phyloP scores from a whole-genome alignment of 2,888 invertebrate genomes.

The Eugnorisma glareosa region DNA sequence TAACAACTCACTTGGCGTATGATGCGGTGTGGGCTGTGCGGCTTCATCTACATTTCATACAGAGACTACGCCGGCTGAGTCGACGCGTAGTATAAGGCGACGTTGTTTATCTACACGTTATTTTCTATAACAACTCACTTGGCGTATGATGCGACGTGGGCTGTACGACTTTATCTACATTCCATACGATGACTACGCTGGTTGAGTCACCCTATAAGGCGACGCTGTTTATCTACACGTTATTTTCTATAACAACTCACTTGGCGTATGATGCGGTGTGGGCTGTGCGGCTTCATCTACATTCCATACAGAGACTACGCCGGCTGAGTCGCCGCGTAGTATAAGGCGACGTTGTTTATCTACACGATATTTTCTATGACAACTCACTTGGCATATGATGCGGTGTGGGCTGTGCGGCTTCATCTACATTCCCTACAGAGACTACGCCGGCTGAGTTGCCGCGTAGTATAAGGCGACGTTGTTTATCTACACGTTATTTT shows the following conservation, averaged over 20 bases:
- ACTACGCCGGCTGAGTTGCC: conserved; percentile 98
- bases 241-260: neutral
- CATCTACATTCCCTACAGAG: conserved; percentile 97
- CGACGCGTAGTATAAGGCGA: too few species aligned
- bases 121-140: too few species aligned
- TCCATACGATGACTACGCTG: conserved; percentile 87
- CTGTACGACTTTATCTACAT: too few species aligned
- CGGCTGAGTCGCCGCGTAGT: neutral
- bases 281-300: conserved; percentile 95
- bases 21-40: too few species aligned
- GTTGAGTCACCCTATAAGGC: conserved; percentile 97
- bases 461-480: conserved; percentile 92
- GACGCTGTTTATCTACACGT: fast-evolving
- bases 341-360: conserved; percentile 71
- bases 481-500: neutral
- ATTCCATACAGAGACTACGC: neutral
- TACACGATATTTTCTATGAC: conserved; percentile 78
- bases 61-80: too few species aligned
- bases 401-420: conserved; percentile 92
- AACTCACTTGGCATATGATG: neutral
- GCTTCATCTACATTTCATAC: too few species aligned
- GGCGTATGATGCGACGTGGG: too few species aligned
- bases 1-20: too few species aligned
- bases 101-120: too few species aligned
- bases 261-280: conserved; percentile 69